A percentile compares a stretch with the other conserved stretches of the same genome.
These are phyloP conservation scores for Eleginops maclovinus DNA, from an alignment of 2,113 vertebrate genomes.

Conservation along the genomic window DNA sequence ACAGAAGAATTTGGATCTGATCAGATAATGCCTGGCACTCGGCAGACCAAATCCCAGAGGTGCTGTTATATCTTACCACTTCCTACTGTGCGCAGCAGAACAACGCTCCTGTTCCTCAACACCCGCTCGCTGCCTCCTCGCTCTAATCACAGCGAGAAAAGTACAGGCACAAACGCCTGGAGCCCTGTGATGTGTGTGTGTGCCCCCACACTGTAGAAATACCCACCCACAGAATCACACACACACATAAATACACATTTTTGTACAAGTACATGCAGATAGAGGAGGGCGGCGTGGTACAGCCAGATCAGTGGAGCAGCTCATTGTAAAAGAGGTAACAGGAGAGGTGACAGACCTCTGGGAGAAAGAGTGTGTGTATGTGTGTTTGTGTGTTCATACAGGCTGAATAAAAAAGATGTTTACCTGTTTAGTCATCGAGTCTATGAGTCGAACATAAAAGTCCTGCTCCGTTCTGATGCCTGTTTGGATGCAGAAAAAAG, in stretches of 20 bases:
- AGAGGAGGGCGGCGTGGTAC: constrained; percentile 57
- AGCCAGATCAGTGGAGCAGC: constrained; percentile 65
- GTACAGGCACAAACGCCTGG: constrained; percentile 64
- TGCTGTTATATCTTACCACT: constrained; percentile 73
- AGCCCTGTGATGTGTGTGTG: constrained; percentile 55
- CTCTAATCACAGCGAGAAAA: constrained; percentile 75
- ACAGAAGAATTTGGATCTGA: constrained; percentile 63
- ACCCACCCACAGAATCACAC: constrained; percentile 58
- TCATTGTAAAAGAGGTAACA: constrained; percentile 73
- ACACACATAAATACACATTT: constrained; percentile 30
- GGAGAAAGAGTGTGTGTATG: neutral
- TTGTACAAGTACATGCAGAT: constrained; percentile 82
- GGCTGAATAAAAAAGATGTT: constrained; percentile 10
- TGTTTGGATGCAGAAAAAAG: constrained; percentile 52
- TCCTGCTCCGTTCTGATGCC: constrained; percentile 83
- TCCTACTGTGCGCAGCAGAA: constrained; percentile 70
- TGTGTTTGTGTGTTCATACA: neutral
- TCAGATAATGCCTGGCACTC: constrained; percentile 56
- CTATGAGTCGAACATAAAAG: constrained; percentile 80
- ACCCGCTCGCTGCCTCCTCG: constrained; percentile 58
- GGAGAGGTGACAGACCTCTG: constrained; percentile 66
- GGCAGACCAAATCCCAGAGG: constrained; percentile 71
- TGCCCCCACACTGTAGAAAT: constrained; percentile 55
- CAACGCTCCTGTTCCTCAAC: constrained; percentile 66
- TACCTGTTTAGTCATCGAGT: constrained; percentile 83